Base-by-base conservation (phyloP, 2,113 vertebrate genomes). In the Brachyhypopomus gauderio region DNA sequence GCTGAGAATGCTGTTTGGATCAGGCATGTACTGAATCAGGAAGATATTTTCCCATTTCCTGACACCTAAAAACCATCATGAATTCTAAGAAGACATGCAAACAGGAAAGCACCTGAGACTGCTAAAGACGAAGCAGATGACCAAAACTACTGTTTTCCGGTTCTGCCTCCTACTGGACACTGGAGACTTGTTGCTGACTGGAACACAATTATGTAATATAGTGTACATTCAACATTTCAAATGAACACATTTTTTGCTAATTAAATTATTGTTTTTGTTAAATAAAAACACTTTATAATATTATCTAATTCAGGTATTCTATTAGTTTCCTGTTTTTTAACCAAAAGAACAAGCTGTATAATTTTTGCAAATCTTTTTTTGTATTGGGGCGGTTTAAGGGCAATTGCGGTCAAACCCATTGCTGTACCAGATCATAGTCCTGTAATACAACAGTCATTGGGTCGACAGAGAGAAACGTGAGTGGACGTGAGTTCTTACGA, bases 101-200 rank as follows among this genome's bases (percentile, higher is more conserved):
- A 74, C 20, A 36, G 27, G 72, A 64, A 56, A 55, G 45, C 36
- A 80, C 41, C 25, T 20, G 27, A 79, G 70, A 30, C 25, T 20
- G 52, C 52, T 70, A 55, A 60, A 79, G 58, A 72, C 67, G 62
- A 36, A 17, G 76, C 64, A 70, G 66, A 70, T 38, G 38, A 34
- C 66, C 17, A 20, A 58, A 69, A 70, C 52, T 45, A 48, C 76
- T 69, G 72, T 63, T 67, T 66, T 67, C 30, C 30, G 30, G 27
- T 66, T 1, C 63, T 66, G 20, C 60, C 34, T 69, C 62, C 63
- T 69, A 36, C 55, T 72, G 36, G 36, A 71, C 36, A 81, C 20
- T n/a, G 55, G 63, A 63, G 60, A 75, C 79, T 81, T 81, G 79
- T 81, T 81, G 79, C 79, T 59, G 79, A 56, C 4, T 64, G 70